phyloP scores from a whole-genome alignment of 2,888 invertebrate genomes.

The Ornithoptera priamus region DNA sequence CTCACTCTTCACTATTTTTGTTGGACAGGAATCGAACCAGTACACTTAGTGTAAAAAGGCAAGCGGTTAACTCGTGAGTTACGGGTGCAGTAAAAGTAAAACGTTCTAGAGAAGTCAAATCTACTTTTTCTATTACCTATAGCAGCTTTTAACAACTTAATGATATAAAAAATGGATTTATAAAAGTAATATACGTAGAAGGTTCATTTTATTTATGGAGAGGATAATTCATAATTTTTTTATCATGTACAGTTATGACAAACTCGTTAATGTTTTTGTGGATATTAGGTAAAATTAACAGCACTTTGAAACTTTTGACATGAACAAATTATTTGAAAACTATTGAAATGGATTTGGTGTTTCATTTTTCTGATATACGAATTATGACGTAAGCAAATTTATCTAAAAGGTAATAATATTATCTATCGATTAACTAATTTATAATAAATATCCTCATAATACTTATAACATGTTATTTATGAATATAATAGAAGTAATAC shows the following conservation, averaged over 20 bases:
- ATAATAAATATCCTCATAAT: too few species aligned
- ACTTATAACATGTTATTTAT: not conserved
- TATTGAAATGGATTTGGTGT: not conserved
- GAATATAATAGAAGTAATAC: not conserved
- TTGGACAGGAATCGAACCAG: too few species aligned
- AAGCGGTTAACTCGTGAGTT: too few species aligned
- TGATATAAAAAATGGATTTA: not conserved
- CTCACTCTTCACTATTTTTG: too few species aligned
- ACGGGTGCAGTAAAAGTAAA: too few species aligned
- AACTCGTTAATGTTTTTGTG: constrained; percentile 67
- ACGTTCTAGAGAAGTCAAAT: too few species aligned
- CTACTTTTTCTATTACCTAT: too few species aligned
- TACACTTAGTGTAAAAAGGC: too few species aligned
- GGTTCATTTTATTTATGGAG: constrained; percentile 59
- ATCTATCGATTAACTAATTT: too few species aligned
- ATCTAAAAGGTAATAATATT: not conserved
- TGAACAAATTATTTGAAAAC: constrained; percentile 55
- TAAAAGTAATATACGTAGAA: constrained; percentile 30
- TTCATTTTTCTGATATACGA: not conserved
- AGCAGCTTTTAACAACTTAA: too few species aligned
- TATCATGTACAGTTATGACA: constrained; percentile 69
- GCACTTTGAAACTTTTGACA: constrained; percentile 73
- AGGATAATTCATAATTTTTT: constrained; percentile 57
- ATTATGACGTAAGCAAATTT: not conserved
- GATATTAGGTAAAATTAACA: constrained; percentile 76